Conservation (phyloP, 2,888 invertebrate genomes). For the Tridacna crocea region DNA sequence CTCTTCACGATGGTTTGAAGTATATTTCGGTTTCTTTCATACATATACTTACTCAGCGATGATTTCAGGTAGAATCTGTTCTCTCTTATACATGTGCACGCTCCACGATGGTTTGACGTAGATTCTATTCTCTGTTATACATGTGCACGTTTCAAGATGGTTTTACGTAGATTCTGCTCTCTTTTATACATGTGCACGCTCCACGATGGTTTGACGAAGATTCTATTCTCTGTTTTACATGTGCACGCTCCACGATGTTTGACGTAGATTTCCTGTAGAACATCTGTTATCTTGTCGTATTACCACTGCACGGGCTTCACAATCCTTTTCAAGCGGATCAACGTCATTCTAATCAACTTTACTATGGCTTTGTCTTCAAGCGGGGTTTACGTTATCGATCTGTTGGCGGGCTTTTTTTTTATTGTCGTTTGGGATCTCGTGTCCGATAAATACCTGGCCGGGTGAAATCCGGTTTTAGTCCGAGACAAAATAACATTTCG, state of each 20-base stretch:
- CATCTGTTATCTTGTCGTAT: conserved; percentile 2
- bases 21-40: no score
- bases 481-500: not conserved
- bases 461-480: not conserved
- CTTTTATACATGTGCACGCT: no score
- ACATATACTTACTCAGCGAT: no score
- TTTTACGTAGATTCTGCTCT: no score
- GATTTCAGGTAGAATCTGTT: no score
- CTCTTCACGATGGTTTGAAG: no score
- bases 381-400: not conserved
- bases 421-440: not conserved
- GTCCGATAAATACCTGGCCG: not conserved
- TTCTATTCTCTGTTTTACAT: no score
- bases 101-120: no score
- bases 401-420: not conserved
- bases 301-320: conserved; percentile 19
- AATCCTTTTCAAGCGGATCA: conserved; percentile 24
- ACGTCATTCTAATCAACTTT: conserved; percentile 23
- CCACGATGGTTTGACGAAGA: no score
- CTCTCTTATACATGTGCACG: no score
- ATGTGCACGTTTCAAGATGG: no score
- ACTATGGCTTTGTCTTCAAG: conserved; percentile 18
- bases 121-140: no score
- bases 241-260: not conserved
- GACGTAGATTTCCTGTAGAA: conserved; percentile 8